Conservation (phyloP, 2,888 invertebrate species). For the Epirrita christyi region DNA sequence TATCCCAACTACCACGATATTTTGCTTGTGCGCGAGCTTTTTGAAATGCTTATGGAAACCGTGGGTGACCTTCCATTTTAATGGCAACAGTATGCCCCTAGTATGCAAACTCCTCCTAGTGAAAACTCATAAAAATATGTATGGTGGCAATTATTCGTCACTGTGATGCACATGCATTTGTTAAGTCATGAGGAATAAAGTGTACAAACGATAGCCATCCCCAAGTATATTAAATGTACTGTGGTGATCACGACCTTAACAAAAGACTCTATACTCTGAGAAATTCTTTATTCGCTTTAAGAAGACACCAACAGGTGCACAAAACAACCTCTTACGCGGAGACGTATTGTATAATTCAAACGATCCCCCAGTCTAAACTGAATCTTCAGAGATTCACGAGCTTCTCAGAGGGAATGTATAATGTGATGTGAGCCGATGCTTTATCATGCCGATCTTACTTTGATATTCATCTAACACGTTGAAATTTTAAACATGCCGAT, state of each 20-base stretch:
- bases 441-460: conserved; percentile 41
- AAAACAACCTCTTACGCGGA: conserved; percentile 47
- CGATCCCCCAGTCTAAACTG: conserved; percentile 51
- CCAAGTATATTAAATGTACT: conserved; percentile 6
- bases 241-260: conserved; percentile 34
- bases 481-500: conserved; percentile 26
- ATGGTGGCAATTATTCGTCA: no score
- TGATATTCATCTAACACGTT: conserved; percentile 28
- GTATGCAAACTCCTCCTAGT: no score
- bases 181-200: not conserved
- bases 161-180: no score
- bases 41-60: not conserved
- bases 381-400: conserved; percentile 49
- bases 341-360: conserved; percentile 56
- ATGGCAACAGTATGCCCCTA: not conserved
- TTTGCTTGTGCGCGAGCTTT: conserved; percentile 14
- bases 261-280: conserved; percentile 30
- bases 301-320: conserved; percentile 46
- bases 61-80: not conserved
- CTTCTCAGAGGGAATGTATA: conserved; percentile 53
- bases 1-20: conserved; percentile 28
- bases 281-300: conserved; percentile 38
- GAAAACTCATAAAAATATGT: not conserved
- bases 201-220: not conserved
- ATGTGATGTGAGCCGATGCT: conserved; percentile 48